Evolutionary conservation across 92 coral and sea anemone genomes (phyloP).

Genomic region (Anthopleura xanthogrammica): DNA sequence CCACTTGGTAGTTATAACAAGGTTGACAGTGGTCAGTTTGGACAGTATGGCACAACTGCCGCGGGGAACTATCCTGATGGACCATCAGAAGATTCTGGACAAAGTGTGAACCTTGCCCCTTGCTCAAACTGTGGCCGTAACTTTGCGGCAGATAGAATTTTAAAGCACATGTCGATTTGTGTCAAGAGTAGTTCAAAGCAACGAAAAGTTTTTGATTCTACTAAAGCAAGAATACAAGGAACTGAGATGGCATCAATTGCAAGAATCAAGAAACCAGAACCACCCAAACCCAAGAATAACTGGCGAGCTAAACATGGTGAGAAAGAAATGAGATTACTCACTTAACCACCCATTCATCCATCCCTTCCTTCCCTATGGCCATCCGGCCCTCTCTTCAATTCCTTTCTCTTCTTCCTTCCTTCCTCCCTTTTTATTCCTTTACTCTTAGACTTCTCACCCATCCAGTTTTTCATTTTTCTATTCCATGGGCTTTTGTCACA

Average conservation of each 20-base stretch:
- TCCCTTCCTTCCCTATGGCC: not conserved
- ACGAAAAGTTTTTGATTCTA: constrained; percentile 80
- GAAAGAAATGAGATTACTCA: not conserved
- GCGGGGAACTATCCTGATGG: constrained; percentile 3
- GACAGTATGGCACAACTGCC: not conserved
- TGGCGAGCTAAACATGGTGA: constrained; percentile 97
- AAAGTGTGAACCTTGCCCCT: constrained; percentile 48
- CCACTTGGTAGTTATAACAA: constrained; percentile 18
- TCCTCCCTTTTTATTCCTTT: too few relatives aligned
- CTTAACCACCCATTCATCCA: not conserved
- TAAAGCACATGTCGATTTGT: constrained; percentile 79
- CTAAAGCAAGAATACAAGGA: constrained; percentile 83
- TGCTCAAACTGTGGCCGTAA: constrained; percentile 95
- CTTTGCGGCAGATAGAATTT: constrained; percentile 80
- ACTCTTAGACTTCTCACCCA: too few relatives aligned
- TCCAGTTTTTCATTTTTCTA: too few relatives aligned
- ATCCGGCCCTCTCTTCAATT: too few relatives aligned
- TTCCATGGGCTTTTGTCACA: too few relatives aligned
- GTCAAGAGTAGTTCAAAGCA: constrained; percentile 49
- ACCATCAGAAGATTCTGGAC: constrained; percentile 27
- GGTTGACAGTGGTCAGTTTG: constrained; percentile 4
- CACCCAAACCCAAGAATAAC: constrained; percentile 72
- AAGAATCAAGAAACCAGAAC: constrained; percentile 61
- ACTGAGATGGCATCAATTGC: constrained; percentile 74
- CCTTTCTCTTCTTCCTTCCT: too few relatives aligned